Conservation (phyloP, 2,113 vertebrate species). For the Psilopogon haemacephalus region DNA sequence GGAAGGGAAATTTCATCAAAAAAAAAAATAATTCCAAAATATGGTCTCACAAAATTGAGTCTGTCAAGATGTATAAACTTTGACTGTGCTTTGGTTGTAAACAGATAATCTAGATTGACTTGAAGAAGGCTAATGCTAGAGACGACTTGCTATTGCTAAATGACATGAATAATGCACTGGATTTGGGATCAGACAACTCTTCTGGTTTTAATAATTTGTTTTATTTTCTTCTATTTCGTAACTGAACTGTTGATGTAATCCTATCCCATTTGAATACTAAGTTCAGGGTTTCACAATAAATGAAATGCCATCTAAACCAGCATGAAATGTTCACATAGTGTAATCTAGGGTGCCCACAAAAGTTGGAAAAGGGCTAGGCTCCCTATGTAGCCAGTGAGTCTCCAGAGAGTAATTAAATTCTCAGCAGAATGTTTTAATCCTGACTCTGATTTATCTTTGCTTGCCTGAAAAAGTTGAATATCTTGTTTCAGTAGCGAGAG, state of each 20-base stretch:
- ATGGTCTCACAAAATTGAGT: background rate
- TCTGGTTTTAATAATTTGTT: constrained; percentile 50
- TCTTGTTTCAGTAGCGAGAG: background rate
- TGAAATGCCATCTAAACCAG: constrained; percentile 7
- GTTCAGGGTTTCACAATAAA: constrained; percentile 46
- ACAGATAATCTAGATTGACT: background rate
- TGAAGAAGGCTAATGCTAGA: background rate
- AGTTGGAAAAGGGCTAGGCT: background rate
- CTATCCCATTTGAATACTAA: background rate
- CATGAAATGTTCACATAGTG: background rate
- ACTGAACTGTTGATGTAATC: constrained; percentile 26
- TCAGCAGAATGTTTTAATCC: background rate
- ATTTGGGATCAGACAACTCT: background rate
- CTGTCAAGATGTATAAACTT: background rate
- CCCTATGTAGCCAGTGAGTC: background rate
- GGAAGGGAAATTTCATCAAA: background rate
- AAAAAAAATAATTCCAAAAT: background rate
- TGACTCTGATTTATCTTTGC: background rate
- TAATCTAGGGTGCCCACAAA: constrained; percentile 41
- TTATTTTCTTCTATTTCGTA: constrained; percentile 39
- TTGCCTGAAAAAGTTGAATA: background rate
- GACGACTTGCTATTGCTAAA: constrained; percentile 18
- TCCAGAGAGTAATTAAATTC: background rate
- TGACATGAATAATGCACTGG: background rate
- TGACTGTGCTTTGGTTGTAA: background rate